These are phyloP conservation scores for Hirtodrosophila histrioides DNA, from an alignment of 2,888 invertebrate species.

Conservation along the genomic window DNA sequence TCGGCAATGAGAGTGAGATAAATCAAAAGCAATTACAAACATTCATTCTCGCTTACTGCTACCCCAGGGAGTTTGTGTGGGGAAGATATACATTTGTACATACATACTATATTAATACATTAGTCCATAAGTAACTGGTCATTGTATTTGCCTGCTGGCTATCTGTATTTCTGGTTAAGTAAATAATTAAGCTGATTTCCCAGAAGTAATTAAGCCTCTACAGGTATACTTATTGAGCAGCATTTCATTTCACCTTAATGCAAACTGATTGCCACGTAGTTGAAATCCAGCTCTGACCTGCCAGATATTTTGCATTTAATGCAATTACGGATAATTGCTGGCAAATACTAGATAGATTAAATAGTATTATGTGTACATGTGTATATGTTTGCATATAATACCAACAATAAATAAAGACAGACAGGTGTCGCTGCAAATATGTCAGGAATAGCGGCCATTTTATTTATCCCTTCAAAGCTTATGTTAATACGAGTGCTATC, in stretches of 20 bases:
- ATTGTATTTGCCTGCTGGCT: constrained; percentile 28
- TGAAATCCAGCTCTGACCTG: too few species aligned
- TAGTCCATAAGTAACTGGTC: constrained; percentile 5
- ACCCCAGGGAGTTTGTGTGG: constrained; percentile 7
- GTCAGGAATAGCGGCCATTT: too few species aligned
- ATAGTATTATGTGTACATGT: too few species aligned
- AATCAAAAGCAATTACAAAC: constrained; percentile 75
- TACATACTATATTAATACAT: constrained; percentile 2
- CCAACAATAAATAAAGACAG: too few species aligned
- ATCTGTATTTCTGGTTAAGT: constrained; percentile 25
- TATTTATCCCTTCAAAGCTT: too few species aligned
- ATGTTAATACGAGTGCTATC: too few species aligned
- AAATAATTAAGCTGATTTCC: constrained; percentile 69
- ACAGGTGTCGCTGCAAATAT: too few species aligned
- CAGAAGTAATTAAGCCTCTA: constrained; percentile 60
- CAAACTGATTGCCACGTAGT: constrained; percentile 30
- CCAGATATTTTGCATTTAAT: constrained; percentile 10
- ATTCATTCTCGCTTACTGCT: constrained; percentile 59
- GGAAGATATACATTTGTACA: background rate
- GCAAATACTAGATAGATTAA: too few species aligned
- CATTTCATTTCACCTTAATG: constrained; percentile 46
- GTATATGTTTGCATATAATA: too few species aligned
- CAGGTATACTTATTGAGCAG: constrained; percentile 36
- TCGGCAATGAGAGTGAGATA: constrained; percentile 62
- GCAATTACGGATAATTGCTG: constrained; percentile 12